Conservation (phyloP, 64 coral and sea anemone species). For the Stichodactyla mertensii region DNA sequence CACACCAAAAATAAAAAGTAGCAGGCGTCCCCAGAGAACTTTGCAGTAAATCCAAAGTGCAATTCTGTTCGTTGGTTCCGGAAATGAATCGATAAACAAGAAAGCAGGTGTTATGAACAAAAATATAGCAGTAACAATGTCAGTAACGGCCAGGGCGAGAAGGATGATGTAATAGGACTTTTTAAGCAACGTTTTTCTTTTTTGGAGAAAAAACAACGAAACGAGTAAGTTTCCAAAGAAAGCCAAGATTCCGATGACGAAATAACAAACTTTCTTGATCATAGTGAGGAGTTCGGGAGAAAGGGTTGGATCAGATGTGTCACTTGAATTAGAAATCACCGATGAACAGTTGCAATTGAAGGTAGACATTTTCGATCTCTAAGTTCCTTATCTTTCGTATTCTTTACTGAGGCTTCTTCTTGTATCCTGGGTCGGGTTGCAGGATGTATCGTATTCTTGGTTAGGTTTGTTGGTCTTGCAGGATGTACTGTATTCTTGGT, state of each 20-base stretch:
- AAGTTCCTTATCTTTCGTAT: too few relatives aligned
- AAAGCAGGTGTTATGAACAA: constrained; percentile 31
- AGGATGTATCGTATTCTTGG: too few relatives aligned
- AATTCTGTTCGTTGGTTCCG: constrained; percentile 1
- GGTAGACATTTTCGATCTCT: background rate
- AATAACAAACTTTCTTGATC: constrained; percentile 38
- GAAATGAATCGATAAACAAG: constrained; percentile 6
- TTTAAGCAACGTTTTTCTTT: constrained; percentile 32
- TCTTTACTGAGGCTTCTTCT: background rate
- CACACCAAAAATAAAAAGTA: constrained; percentile 38
- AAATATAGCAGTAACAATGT: constrained; percentile 37
- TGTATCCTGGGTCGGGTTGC: too few relatives aligned
- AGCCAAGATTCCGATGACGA: constrained; percentile 29
- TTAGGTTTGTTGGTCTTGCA: too few relatives aligned
- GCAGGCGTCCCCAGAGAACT: constrained; percentile 30
- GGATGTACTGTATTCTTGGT: too few relatives aligned
- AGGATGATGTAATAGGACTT: constrained; percentile 43
- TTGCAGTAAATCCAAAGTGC: constrained; percentile 41
- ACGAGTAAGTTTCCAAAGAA: constrained; percentile 35
- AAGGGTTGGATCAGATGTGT: background rate
- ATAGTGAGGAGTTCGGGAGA: background rate
- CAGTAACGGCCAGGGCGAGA: constrained; percentile 41
- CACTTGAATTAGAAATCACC: background rate
- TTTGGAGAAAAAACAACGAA: constrained; percentile 7
- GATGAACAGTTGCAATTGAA: background rate